phyloP scores from a whole-genome alignment of 2,888 invertebrate genomes.

The Amphipoea lucens region DNA sequence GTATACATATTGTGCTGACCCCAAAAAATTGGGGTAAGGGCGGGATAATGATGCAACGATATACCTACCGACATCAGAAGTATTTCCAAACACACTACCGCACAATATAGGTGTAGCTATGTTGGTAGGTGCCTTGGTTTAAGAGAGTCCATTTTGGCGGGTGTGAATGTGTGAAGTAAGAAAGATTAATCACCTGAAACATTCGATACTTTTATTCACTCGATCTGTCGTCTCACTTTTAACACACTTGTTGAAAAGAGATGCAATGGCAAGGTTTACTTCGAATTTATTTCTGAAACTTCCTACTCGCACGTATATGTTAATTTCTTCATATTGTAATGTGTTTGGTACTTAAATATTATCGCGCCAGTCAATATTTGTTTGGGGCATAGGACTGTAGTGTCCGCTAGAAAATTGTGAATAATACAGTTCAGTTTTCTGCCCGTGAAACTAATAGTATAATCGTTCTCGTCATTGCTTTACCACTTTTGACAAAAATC shows the following conservation, averaged over 20 bases:
- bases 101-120: neutral
- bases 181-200: neutral
- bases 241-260: slow-evolving; percentile 15
- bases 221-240: neutral
- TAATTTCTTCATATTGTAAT: slow-evolving; percentile 39
- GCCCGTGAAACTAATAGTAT: neutral
- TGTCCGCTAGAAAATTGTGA: slow-evolving; percentile 16
- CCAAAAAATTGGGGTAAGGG: slow-evolving; percentile 9
- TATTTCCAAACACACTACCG: neutral
- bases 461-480: neutral
- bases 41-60: slow-evolving; percentile 21
- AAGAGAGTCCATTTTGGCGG: neutral
- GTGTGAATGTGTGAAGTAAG: neutral
- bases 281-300: slow-evolving; percentile 23
- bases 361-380: slow-evolving; percentile 40
- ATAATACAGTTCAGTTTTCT: neutral
- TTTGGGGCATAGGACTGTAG: slow-evolving; percentile 14
- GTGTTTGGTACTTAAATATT: slow-evolving; percentile 38
- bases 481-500: neutral
- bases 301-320: slow-evolving; percentile 14
- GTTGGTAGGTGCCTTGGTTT: neutral
- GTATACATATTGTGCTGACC: slow-evolving; percentile 3
- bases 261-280: slow-evolving; percentile 25
- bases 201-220: neutral
- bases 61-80: neutral